A percentile compares a stretch with the other conserved stretches of the same genome.
These are phyloP conservation scores for Diarsia rubi DNA, from an alignment of 2,888 invertebrate genomes.

Conservation along the genomic window DNA sequence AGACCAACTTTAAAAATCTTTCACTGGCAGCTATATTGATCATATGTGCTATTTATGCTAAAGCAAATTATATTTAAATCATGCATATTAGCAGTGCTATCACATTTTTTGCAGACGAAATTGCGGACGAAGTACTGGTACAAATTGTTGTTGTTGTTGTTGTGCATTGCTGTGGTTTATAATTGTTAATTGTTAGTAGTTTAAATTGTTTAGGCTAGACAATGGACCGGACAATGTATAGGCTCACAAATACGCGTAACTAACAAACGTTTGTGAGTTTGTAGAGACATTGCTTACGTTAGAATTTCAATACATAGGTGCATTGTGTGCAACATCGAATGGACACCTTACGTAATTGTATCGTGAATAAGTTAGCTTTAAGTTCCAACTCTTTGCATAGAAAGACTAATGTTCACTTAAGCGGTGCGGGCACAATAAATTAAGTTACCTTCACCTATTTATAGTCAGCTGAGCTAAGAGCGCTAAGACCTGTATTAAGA, in stretches of 20 bases:
- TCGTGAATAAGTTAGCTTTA: constrained; percentile 35
- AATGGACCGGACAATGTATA: not conserved
- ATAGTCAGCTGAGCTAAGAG: constrained; percentile 31
- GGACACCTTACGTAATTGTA: constrained; percentile 41
- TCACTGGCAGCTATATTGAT: too few species aligned
- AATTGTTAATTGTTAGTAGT: too few species aligned
- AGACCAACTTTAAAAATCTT: too few species aligned
- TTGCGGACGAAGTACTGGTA: too few species aligned
- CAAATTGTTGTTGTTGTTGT: too few species aligned
- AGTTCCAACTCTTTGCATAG: constrained; percentile 12
- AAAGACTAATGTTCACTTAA: constrained; percentile 31
- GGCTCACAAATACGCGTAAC: not conserved
- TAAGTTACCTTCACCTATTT: constrained; percentile 57
- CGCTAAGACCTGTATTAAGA: constrained; percentile 32
- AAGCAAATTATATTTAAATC: too few species aligned
- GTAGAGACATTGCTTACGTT: constrained; percentile 3
- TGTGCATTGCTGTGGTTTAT: too few species aligned
- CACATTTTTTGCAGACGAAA: too few species aligned
- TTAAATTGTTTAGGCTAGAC: not conserved
- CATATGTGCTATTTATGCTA: too few species aligned
- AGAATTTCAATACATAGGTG: constrained; percentile 17
- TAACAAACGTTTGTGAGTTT: not conserved
- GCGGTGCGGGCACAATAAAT: constrained; percentile 37
- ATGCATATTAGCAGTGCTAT: too few species aligned
- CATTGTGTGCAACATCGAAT: constrained; percentile 28